Evolutionary conservation across 2,797 vertebrate genomes (phyloP).

Genomic region (Hydrocynus forskahlii): DNA sequence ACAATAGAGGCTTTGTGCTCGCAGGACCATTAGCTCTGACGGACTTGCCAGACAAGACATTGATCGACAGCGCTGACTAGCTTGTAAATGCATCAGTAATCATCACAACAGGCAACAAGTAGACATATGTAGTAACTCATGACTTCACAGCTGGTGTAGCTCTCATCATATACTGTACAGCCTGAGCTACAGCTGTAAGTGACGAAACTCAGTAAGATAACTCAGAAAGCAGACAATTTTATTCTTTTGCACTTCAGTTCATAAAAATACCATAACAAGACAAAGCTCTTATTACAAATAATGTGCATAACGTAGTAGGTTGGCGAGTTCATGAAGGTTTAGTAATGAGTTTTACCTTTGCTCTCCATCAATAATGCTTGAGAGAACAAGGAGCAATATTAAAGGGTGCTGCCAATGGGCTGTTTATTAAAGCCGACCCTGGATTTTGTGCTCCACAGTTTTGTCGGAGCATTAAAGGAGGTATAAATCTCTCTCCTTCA

Average conservation of each 20-base stretch:
- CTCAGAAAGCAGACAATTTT: not conserved
- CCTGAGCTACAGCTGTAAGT: not conserved
- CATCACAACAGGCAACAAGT: constrained; percentile 65
- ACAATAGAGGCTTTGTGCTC: constrained; percentile 78
- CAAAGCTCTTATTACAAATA: not conserved
- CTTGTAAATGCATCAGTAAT: constrained; percentile 75
- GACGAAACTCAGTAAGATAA: not conserved
- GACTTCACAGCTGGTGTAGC: constrained; percentile 11
- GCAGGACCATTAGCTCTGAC: constrained; percentile 78
- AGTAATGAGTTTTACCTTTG: constrained; percentile 25
- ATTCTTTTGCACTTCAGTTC: not conserved
- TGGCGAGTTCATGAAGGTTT: constrained; percentile 20
- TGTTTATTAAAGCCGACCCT: constrained; percentile 43
- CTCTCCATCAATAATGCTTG: constrained; percentile 27
- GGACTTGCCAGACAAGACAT: constrained; percentile 74
- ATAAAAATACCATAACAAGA: not conserved
- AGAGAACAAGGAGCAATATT: constrained; percentile 14
- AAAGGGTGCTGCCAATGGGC: not conserved
- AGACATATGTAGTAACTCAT: constrained; percentile 42
- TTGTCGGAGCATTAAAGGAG: constrained; percentile 38
- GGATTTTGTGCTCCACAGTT: constrained; percentile 27
- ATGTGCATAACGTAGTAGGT: not conserved
- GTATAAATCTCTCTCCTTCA: constrained; percentile 25
- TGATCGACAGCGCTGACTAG: constrained; percentile 66
- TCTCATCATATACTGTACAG: constrained; percentile 5